Base-by-base conservation (phyloP, 2,797 vertebrate genomes). In the Vultur gryphus region DNA sequence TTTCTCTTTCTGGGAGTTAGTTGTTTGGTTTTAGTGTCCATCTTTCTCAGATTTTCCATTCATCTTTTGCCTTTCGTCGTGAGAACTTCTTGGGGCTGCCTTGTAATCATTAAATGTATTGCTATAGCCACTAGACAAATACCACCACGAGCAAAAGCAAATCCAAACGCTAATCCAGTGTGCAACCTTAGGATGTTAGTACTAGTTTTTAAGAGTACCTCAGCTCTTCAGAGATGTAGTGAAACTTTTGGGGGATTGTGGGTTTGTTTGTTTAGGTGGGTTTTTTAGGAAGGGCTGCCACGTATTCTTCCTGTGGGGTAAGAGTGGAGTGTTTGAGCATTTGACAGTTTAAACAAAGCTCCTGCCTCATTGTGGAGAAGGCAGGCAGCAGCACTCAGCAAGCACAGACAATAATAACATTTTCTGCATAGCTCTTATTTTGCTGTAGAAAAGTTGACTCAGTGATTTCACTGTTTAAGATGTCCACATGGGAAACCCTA, bases 1-100 rank as follows among this genome's bases (percentile, higher is more conserved):
- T 94, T 94, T 89, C 70, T 88, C 73, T 84, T 84, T 95, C 85
- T 94, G 35, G 46, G 72, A 88, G 33, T 67, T 75, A 71, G 54
- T 46, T 82, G 61, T 76, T 91, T n/a, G 48, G 89, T 57, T 94
- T 96, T 67, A 92, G 70, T 71, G 72, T 87, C 89, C 67, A 80
- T 84, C 51, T 86, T 90, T 94, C 80, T 91, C 77, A 72, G 83
- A 95, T 95, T 94, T 91, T 90, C 89, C 58, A 95, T 95, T 96
- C 54, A 59, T 59, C 80, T 88, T 93, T 64, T 89, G 35, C 80
- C 82, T 59, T 81, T 91, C 87, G 33, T 86, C 1, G 6, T 95
- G 93, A 95, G 93, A 95, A 96, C 72, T 76, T 90, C 65, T 88
- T 75, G 48, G 48, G 39, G 6, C 57, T 86, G 71, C 41, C 87